Conservation (phyloP, 2,797 vertebrate species). For the Clarias laeviceps region DNA sequence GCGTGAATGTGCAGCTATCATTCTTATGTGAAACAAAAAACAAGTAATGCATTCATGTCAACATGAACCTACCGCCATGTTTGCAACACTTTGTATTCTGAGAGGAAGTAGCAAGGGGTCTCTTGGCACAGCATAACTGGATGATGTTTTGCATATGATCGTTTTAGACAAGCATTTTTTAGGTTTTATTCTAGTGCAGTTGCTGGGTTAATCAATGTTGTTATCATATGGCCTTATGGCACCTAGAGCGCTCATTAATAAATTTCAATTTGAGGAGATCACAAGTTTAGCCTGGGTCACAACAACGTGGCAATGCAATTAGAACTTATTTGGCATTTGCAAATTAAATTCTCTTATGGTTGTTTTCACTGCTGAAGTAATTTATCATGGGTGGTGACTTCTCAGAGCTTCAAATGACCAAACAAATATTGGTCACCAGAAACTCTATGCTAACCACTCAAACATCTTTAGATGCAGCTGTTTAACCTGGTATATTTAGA, state of each 20-base stretch:
- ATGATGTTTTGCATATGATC: not conserved
- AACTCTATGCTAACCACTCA: not conserved
- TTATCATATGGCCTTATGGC: slow-evolving; percentile 30
- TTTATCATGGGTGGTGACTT: slow-evolving; percentile 41
- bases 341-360: slow-evolving; percentile 40
- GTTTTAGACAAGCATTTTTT: not conserved
- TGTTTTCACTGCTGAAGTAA: slow-evolving; percentile 47
- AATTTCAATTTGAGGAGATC: slow-evolving; percentile 47
- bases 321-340: slow-evolving; percentile 55
- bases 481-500: not conserved
- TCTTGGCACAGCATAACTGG: not conserved
- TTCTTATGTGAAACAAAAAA: not conserved
- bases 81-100: not conserved
- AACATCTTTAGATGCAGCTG: not conserved
- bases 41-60: not conserved
- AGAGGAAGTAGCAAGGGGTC: not conserved
- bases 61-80: not conserved
- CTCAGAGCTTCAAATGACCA: slow-evolving; percentile 4
- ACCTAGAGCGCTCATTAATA: slow-evolving; percentile 52
- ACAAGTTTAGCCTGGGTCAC: slow-evolving; percentile 48
- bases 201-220: slow-evolving; percentile 47
- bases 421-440: not conserved
- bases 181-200: not conserved
- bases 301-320: slow-evolving; percentile 52
- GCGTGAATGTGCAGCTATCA: not conserved